Evolutionary conservation across 2,113 vertebrate genomes (phyloP), one percentile per base, ranked within the genome.

Genomic region (Herpailurus yagouaroundi): DNA sequence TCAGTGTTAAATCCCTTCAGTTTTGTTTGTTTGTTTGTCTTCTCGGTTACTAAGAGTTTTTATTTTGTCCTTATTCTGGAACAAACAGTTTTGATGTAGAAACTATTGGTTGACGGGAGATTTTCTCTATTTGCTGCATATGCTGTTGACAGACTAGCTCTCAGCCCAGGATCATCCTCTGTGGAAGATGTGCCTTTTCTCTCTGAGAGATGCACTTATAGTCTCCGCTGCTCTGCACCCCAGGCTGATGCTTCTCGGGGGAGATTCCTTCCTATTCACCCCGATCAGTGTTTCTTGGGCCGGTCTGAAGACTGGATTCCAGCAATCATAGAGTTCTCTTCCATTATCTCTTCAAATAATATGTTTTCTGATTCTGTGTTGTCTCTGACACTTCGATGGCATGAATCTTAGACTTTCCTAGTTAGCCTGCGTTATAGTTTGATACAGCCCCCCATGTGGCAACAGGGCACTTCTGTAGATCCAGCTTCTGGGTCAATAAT

Each of bases 181-280:
- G 3, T 7, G 16, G 89, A 23, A 4, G 15, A 16, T 0, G 19
- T 14, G 25, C 25, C 68, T 38, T 80, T 55, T 19, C 33, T 74
- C 38, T 63, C 41, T n/a, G 11, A 38, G 48, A 23, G 41, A 45
- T 10, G 23, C 31, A 0, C 11, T 41, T 55, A 3, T 3, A 5
- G 41, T 9, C 25, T 19, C 1, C 6, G 0, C 14, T 10, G 60
- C 12, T n/a, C 21, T 45, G 41, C 41, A 0, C 12, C 14, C 60
- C 76, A 18, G 23, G 38, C 1, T 25, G 9, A 15, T 19, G 0
- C 5, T 5, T 9, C 31, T 33, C 7, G 18, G 2, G 12, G 1
- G 27, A 4, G 27, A 10, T 29, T 27, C 10, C 23, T 45, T 63
- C 66, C 38, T 15, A 9, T 36, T 41, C 57, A 18, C 77, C 80